Evolutionary conservation across 2,113 vertebrate genomes (phyloP).

Genomic region (Lota lota): DNA sequence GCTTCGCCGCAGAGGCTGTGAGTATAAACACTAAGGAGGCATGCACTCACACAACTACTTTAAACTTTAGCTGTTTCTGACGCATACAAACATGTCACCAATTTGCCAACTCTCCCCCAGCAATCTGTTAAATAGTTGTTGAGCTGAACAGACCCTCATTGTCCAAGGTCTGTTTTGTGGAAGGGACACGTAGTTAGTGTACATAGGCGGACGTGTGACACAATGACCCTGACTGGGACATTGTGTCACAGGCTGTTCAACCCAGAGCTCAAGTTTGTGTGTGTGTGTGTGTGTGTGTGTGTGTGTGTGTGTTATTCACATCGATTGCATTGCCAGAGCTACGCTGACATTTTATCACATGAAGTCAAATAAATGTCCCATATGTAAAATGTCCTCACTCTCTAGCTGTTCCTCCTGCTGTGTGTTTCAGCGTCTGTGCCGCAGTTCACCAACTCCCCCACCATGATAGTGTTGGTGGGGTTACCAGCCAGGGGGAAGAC

Average conservation of each 20-base stretch:
- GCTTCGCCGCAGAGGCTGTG: conserved; percentile 80
- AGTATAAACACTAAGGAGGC: conserved; percentile 28
- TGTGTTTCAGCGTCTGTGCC: conserved; percentile 80
- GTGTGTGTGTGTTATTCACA: background rate
- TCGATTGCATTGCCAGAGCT: no score
- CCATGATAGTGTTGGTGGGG: conserved; percentile 88
- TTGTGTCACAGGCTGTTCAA: conserved; percentile 48
- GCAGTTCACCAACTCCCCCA: conserved; percentile 90
- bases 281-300: conserved; percentile 1
- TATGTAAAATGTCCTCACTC: background rate
- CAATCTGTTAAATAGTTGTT: background rate
- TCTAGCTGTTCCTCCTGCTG: background rate
- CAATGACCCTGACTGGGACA: conserved; percentile 3
- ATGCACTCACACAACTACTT: background rate
- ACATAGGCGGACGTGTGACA: background rate
- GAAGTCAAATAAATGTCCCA: background rate
- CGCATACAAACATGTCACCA: conserved; percentile 7
- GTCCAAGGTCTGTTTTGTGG: background rate
- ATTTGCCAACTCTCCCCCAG: background rate
- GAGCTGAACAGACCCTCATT: background rate
- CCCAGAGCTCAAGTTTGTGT: conserved; percentile 12
- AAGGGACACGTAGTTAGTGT: background rate
- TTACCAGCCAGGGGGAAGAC: conserved; percentile 88
- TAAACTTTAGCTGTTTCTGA: background rate
- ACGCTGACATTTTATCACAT: background rate